phyloP scores from a whole-genome alignment of 2,113 vertebrate species.

The Actenoides lindsayi region DNA sequence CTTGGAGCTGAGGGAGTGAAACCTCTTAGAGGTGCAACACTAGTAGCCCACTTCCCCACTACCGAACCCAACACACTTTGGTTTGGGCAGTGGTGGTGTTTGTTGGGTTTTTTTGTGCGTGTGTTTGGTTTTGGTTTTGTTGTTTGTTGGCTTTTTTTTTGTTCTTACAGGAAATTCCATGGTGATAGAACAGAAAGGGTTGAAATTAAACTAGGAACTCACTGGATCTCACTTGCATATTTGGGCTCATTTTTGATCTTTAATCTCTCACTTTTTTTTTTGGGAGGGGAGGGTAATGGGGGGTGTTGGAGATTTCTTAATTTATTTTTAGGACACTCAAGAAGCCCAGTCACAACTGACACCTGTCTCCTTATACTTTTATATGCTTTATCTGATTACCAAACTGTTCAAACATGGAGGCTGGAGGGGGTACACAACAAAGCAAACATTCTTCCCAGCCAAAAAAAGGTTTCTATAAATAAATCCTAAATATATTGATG shows the following conservation, averaged over 20 bases:
- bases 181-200: neutral
- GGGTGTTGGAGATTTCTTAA: neutral
- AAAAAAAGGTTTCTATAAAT: neutral
- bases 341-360: neutral
- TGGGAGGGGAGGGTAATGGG: too few relatives aligned
- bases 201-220: neutral
- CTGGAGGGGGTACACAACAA: neutral
- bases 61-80: too few relatives aligned
- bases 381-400: neutral
- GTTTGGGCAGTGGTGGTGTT: neutral
- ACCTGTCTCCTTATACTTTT: neutral
- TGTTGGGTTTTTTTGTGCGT: too few relatives aligned
- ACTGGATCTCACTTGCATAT: neutral
- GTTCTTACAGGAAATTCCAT: neutral
- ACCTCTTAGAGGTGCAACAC: too few relatives aligned
- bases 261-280: neutral
- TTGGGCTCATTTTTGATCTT: neutral
- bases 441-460: rapidly evolving
- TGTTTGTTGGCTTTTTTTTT: too few relatives aligned
- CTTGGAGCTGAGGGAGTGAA: too few relatives aligned
- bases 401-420: neutral
- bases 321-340: neutral
- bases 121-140: neutral
- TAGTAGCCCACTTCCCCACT: too few relatives aligned
- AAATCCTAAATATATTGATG: neutral